phyloP scores from a whole-genome alignment of 2,888 invertebrate species.

The Troides aeacus region DNA sequence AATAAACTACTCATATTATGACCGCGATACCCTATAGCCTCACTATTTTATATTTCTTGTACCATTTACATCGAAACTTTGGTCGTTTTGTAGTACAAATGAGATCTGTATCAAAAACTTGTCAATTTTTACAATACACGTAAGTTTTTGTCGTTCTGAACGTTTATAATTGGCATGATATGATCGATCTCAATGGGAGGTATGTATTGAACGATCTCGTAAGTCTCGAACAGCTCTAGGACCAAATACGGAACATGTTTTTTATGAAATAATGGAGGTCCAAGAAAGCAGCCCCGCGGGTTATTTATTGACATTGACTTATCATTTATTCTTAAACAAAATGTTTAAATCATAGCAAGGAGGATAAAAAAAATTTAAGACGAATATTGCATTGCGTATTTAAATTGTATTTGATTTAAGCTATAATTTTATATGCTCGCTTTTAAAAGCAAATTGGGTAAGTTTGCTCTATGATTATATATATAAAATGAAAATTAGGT shows the following conservation, averaged over 20 bases:
- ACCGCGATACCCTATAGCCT: constrained; percentile 5
- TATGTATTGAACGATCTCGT: constrained; percentile 15
- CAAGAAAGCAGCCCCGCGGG: constrained; percentile 14
- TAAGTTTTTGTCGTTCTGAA: constrained; percentile 7
- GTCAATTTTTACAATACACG: constrained; percentile 2
- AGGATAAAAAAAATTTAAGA: background rate
- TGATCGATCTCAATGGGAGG: constrained; percentile 20
- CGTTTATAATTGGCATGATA: constrained; percentile 15
- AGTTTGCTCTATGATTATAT: no score
- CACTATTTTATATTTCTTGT: constrained; percentile 1
- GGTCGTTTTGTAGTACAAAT: background rate
- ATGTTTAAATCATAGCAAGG: constrained; percentile 10
- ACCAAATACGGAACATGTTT: constrained; percentile 15
- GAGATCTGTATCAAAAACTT: constrained; percentile 8
- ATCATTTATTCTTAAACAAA: constrained; percentile 5
- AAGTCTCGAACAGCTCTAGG: constrained; percentile 8
- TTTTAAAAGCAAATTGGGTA: no score
- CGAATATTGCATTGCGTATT: background rate
- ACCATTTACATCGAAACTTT: background rate
- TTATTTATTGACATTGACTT: constrained; percentile 6
- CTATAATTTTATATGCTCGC: no score
- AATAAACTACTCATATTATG: constrained; percentile 42
- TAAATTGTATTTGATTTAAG: background rate
- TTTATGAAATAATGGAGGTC: constrained; percentile 9
- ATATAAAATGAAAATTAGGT: no score